phyloP scores from a whole-genome alignment of 2,888 invertebrate genomes.

The Ptilodon capucinus region DNA sequence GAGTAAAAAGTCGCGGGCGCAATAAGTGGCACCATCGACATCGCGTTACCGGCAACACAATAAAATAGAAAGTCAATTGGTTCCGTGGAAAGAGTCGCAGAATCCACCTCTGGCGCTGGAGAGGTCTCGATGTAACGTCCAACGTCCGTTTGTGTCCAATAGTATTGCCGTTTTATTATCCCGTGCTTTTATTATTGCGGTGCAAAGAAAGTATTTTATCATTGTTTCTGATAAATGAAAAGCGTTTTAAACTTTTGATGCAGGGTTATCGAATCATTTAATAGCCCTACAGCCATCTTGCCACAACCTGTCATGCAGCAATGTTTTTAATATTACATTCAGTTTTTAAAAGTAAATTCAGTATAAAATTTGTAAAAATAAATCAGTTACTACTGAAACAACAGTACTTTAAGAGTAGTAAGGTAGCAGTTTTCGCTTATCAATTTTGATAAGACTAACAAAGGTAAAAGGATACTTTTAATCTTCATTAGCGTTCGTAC shows the following conservation, averaged over 20 bases:
- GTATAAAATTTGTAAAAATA: no score
- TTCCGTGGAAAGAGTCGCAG: conserved; percentile 49
- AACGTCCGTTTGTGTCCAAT: conserved; percentile 16
- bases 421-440: no score
- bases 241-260: background rate
- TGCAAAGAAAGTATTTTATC: background rate
- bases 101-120: conserved; percentile 25
- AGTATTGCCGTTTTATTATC: conserved; percentile 28
- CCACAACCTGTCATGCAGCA: no score
- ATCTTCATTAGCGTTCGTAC: no score
- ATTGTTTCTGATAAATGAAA: background rate
- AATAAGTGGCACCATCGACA: conserved; percentile 78
- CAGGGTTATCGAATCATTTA: no score
- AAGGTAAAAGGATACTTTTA: no score
- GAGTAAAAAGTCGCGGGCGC: conserved; percentile 69
- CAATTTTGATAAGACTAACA: no score
- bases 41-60: conserved; percentile 76
- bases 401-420: no score
- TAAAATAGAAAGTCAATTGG: conserved; percentile 77
- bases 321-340: no score
- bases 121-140: conserved; percentile 23
- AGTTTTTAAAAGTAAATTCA: no score
- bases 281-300: no score
- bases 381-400: no score
- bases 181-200: conserved; percentile 16